phyloP scores from a whole-genome alignment of 53 echinoderm and acorn worm genomes.

The Luidia sarsii region DNA sequence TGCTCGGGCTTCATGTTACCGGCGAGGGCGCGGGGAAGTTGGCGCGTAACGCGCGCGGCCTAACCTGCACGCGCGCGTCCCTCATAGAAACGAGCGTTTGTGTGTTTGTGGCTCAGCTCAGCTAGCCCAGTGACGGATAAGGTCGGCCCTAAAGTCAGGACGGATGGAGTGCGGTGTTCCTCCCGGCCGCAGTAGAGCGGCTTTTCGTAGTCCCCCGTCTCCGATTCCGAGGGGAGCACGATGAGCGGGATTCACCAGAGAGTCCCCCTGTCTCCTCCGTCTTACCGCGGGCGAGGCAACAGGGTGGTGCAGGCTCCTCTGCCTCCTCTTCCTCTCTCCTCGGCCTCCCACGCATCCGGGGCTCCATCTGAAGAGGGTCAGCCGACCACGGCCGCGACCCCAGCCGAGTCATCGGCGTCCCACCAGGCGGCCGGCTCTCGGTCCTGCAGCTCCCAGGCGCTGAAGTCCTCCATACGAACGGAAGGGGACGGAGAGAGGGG shows the following conservation, averaged over 20 bases:
- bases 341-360: neutral
- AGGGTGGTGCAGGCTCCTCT: slow-evolving; percentile 21
- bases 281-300: neutral
- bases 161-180: slow-evolving; percentile 1
- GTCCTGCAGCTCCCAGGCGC: neutral
- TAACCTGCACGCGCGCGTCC: slow-evolving; percentile 20
- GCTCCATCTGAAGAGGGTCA: too few relatives aligned
- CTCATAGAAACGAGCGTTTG: slow-evolving; percentile 2
- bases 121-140: too few relatives aligned
- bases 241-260: neutral
- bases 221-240: neutral
- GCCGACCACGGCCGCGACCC: too few relatives aligned
- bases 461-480: slow-evolving; percentile 6
- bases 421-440: neutral
- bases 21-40: too few relatives aligned
- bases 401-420: too few relatives aligned
- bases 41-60: too few relatives aligned
- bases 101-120: too few relatives aligned
- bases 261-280: neutral
- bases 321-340: too few relatives aligned
- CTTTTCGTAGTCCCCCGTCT: neutral
- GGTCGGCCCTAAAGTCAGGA: too few relatives aligned
- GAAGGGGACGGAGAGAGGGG: neutral
- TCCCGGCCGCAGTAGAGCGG: neutral
- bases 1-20: too few relatives aligned